Percentiles rank a stretch among this genome's conserved stretches.
Conservation (phyloP, 2,113 vertebrate genomes). For the Cathartes aura region DNA sequence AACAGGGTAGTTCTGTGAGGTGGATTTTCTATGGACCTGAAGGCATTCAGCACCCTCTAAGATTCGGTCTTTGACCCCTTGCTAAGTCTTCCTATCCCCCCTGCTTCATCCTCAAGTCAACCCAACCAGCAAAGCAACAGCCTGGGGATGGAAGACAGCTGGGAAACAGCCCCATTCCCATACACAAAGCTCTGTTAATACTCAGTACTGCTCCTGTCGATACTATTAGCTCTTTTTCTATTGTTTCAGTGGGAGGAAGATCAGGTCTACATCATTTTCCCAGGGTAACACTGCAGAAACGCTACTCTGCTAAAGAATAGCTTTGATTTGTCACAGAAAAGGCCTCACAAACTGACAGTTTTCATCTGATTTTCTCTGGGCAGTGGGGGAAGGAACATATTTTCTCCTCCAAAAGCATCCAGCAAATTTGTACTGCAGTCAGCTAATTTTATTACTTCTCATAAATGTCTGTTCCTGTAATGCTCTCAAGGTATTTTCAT, state of each 20-base stretch:
- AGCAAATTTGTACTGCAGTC: slow-evolving; percentile 71
- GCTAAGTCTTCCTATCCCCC: background rate
- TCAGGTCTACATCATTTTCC: background rate
- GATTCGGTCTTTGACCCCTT: background rate
- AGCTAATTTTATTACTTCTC: slow-evolving; percentile 74
- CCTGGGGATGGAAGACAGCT: background rate
- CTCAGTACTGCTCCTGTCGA: background rate
- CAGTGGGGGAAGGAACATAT: slow-evolving; percentile 42
- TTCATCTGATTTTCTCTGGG: slow-evolving; percentile 33
- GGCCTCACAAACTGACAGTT: slow-evolving; percentile 8
- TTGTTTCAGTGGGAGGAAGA: background rate
- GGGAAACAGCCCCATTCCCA: background rate
- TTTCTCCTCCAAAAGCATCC: slow-evolving; percentile 62
- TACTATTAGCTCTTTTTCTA: background rate
- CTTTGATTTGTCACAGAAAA: background rate
- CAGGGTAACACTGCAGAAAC: background rate
- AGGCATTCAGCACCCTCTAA: background rate
- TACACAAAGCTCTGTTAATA: background rate
- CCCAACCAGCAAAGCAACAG: background rate
- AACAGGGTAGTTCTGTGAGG: background rate
- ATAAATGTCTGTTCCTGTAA: slow-evolving; percentile 70
- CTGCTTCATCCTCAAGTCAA: background rate
- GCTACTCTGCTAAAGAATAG: background rate
- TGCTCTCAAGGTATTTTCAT: slow-evolving; percentile 71
- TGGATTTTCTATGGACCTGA: background rate